Evolutionary conservation across 2,113 vertebrate species (phyloP).

Genomic region (Ibidorhyncha struthersii): DNA sequence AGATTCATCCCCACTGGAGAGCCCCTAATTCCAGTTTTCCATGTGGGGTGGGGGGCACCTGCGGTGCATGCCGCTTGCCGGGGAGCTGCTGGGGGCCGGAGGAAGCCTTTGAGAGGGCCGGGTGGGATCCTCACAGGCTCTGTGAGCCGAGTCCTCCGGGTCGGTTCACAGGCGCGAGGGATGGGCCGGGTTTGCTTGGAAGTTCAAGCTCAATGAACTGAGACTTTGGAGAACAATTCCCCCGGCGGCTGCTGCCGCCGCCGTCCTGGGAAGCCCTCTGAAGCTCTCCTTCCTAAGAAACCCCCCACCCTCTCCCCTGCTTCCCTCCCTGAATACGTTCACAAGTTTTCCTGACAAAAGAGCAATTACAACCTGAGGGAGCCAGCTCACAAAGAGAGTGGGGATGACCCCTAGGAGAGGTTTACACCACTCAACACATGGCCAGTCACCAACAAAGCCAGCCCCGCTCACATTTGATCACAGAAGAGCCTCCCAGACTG

Average conservation of each 20-base stretch:
- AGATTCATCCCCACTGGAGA: not conserved
- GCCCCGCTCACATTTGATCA: slow-evolving; percentile 26
- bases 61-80: not conserved
- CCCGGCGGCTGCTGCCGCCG: not conserved
- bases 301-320: not conserved
- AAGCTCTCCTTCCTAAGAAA: slow-evolving; percentile 15
- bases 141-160: not conserved
- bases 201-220: slow-evolving; percentile 68
- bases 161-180: not conserved
- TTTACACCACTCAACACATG: slow-evolving; percentile 48
- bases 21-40: not conserved
- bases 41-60: not conserved
- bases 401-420: slow-evolving; percentile 22
- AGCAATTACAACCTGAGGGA: slow-evolving; percentile 45
- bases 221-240: slow-evolving; percentile 47
- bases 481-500: slow-evolving; percentile 54
- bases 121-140: not conserved
- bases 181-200: not conserved
- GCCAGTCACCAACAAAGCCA: slow-evolving; percentile 59
- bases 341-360: slow-evolving; percentile 59
- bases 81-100: not conserved
- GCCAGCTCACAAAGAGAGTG: slow-evolving; percentile 40
- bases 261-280: not conserved
- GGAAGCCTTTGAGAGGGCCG: not conserved
- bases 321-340: not conserved